These are phyloP conservation scores for Popillia japonica DNA, from an alignment of 1,140 invertebrate genomes.

Conservation along the genomic window DNA sequence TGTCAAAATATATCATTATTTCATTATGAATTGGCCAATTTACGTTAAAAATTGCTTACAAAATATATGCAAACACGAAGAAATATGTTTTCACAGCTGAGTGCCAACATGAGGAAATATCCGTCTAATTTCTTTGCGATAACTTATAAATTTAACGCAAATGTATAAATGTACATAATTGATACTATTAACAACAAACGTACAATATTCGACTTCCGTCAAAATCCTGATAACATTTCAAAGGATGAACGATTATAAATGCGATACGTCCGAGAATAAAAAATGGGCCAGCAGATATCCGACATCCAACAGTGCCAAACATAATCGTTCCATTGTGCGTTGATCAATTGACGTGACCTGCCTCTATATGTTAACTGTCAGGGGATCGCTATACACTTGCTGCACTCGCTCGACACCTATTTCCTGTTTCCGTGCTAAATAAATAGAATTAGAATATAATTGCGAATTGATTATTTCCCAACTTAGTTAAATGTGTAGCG, in stretches of 20 bases:
- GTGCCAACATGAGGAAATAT: too few relatives aligned
- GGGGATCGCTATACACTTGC: background rate
- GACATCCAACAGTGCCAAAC: background rate
- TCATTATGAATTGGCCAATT: too few relatives aligned
- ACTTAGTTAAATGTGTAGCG: background rate
- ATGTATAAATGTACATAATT: too few relatives aligned
- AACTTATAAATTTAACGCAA: too few relatives aligned
- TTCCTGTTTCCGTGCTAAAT: slow-evolving; percentile 21
- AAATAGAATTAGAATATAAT: slow-evolving; percentile 5
- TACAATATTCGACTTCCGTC: too few relatives aligned
- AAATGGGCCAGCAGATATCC: background rate
- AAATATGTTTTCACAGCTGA: too few relatives aligned
- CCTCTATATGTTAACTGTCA: slow-evolving; percentile 28
- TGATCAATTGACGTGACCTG: slow-evolving; percentile 24
- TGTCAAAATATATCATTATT: too few relatives aligned
- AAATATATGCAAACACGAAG: too few relatives aligned
- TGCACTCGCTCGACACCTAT: background rate
- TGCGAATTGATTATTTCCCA: slow-evolving; percentile 1
- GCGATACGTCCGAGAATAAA: background rate
- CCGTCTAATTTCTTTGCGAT: too few relatives aligned
- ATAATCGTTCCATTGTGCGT: slow-evolving; percentile 20
- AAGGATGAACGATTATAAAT: background rate
- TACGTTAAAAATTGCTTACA: too few relatives aligned
- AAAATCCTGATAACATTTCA: background rate
- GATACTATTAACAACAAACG: too few relatives aligned